Percentiles rank a stretch among this genome's conserved stretches.
phyloP scores from a whole-genome alignment of 2,113 vertebrate species.

The Poecile atricapillus region DNA sequence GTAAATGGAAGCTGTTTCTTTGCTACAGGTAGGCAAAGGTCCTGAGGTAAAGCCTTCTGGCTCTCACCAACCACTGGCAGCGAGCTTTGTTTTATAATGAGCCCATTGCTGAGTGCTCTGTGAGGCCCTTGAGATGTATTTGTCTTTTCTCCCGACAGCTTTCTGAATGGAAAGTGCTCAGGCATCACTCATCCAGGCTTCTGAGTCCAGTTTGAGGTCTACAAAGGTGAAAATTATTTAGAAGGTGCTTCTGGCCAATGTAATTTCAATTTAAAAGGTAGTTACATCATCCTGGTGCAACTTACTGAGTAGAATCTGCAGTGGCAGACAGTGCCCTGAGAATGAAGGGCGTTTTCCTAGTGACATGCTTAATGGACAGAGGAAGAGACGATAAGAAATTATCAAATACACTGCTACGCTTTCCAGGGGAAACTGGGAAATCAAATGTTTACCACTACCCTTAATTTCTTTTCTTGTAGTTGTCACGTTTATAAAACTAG shows the following conservation, averaged over 20 bases:
- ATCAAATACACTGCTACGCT: neutral
- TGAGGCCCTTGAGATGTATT: neutral
- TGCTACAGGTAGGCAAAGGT: neutral
- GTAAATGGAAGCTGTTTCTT: neutral
- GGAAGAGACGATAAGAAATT: neutral
- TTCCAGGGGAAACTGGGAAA: neutral
- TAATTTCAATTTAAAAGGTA: neutral
- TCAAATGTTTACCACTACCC: neutral
- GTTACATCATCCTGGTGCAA: neutral
- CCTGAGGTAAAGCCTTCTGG: neutral
- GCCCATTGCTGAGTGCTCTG: neutral
- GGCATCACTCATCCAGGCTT: slow-evolving; percentile 15
- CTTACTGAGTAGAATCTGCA: neutral
- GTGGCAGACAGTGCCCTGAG: neutral
- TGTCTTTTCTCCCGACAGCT: neutral
- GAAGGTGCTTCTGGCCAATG: slow-evolving; percentile 31
- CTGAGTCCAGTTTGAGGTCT: neutral
- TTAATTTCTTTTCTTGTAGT: neutral
- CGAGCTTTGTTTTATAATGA: neutral
- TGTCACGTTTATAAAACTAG: neutral
- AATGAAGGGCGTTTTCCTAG: neutral
- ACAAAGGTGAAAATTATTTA: slow-evolving; percentile 3
- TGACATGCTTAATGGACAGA: neutral
- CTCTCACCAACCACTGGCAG: neutral
- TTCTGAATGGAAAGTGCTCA: neutral